Conservation (phyloP, 2,888 invertebrate genomes). For the Leucophenga maculata region DNA sequence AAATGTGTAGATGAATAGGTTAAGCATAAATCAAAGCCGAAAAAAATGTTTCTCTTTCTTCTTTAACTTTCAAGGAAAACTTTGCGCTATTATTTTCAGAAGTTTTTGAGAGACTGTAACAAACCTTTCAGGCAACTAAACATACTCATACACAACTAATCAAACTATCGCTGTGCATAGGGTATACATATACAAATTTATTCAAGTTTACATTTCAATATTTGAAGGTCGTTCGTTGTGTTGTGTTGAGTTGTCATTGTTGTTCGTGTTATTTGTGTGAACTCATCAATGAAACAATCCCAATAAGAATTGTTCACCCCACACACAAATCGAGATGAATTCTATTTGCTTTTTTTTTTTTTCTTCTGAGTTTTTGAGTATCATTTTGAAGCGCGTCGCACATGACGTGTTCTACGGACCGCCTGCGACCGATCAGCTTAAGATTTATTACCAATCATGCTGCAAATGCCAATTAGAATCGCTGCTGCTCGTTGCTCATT, state of each 20-base stretch:
- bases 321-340: conserved; percentile 10
- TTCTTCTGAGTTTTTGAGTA: not conserved
- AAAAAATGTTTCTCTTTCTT: too few relatives aligned
- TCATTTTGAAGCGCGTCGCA: not conserved
- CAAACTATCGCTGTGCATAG: too few relatives aligned
- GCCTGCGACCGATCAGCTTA: too few relatives aligned
- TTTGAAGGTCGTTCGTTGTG: conserved; percentile 61
- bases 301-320: conserved; percentile 14
- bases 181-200: conserved; percentile 10
- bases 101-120: too few relatives aligned
- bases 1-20: too few relatives aligned
- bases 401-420: conserved; percentile 23
- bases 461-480: not conserved
- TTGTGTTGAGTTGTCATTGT: conserved; percentile 32
- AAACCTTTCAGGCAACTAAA: too few relatives aligned
- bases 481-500: not conserved
- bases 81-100: too few relatives aligned
- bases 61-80: too few relatives aligned
- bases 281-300: conserved; percentile 64
- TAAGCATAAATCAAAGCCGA: too few relatives aligned
- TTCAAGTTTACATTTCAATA: conserved; percentile 56
- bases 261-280: conserved; percentile 49
- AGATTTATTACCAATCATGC: not conserved
- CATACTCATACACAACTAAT: too few relatives aligned
- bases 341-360: too few relatives aligned